A percentile compares a stretch with the other conserved stretches of the same genome.
phyloP scores from a whole-genome alignment of 1,140 invertebrate species.

The Pissodes strobi region DNA sequence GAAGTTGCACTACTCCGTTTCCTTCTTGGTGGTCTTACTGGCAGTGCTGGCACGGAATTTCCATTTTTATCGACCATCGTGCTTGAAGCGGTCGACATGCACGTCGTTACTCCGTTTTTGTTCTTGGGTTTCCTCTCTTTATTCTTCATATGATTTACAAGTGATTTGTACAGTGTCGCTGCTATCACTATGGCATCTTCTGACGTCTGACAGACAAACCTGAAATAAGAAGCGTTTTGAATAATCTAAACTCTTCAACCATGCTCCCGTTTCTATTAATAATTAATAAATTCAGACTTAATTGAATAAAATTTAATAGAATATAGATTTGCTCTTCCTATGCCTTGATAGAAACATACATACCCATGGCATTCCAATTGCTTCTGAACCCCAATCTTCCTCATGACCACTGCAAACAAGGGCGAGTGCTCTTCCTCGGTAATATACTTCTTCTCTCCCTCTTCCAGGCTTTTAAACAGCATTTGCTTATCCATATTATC shows the following conservation, averaged over 20 bases:
- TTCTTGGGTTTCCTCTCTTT: slow-evolving; percentile 63
- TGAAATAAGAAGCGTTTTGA: too few species aligned
- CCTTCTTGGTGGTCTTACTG: slow-evolving; percentile 62
- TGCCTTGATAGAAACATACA: too few species aligned
- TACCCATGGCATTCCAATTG: slow-evolving; percentile 83
- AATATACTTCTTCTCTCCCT: slow-evolving; percentile 61
- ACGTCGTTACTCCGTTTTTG: slow-evolving; percentile 63
- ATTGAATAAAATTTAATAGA: too few species aligned
- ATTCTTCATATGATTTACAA: slow-evolving; percentile 77
- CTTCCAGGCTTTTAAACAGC: slow-evolving; percentile 64
- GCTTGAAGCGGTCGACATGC: slow-evolving; percentile 51
- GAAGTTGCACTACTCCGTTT: slow-evolving; percentile 64
- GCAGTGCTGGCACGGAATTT: slow-evolving; percentile 51
- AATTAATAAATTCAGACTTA: too few species aligned
- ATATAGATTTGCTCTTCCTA: too few species aligned
- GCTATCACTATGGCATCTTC: slow-evolving; percentile 90
- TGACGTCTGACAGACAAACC: slow-evolving; percentile 81
- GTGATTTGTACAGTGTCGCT: slow-evolving; percentile 83
- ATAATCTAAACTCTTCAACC: too few species aligned
- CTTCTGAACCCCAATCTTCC: slow-evolving; percentile 74
- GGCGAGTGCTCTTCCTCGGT: slow-evolving; percentile 69
- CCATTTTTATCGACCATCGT: slow-evolving; percentile 51
- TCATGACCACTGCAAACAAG: slow-evolving; percentile 89
- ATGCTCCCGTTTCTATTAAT: too few species aligned
- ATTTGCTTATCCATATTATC: slow-evolving; percentile 75